These are phyloP conservation scores for Pelagia noctiluca DNA, from an alignment of 30 jellyfish, hydroid and myxozoan genomes.

Conservation along the genomic window DNA sequence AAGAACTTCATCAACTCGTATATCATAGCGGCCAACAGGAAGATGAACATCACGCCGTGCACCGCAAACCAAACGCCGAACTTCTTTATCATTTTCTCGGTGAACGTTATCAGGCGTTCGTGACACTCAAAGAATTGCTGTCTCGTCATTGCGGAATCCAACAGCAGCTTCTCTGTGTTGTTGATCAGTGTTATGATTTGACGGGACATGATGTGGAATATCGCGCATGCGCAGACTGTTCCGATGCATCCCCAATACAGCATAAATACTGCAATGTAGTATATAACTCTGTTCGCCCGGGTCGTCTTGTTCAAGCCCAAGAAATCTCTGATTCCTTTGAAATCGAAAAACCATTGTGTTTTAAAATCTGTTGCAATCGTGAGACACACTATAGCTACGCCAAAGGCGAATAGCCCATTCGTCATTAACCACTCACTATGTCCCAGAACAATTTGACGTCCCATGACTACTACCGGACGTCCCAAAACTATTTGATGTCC, in stretches of 20 bases:
- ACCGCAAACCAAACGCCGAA: slow-evolving; percentile 44
- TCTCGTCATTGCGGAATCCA: not conserved
- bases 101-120: slow-evolving; percentile 7
- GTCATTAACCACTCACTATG: not conserved
- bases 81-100: slow-evolving; percentile 17
- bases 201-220: slow-evolving; percentile 58
- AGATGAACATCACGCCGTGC: slow-evolving; percentile 48
- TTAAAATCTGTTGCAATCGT: not conserved
- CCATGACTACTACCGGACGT: too few relatives aligned
- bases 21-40: slow-evolving; percentile 52
- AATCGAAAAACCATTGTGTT: slow-evolving; percentile 39
- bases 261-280: slow-evolving; percentile 29
- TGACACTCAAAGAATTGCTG: slow-evolving; percentile 14
- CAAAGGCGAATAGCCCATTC: not conserved
- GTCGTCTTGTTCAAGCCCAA: not conserved
- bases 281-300: not conserved
- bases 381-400: not conserved
- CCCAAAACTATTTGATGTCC: not conserved
- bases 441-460: not conserved
- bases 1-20: slow-evolving; percentile 35
- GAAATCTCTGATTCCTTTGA: slow-evolving; percentile 43
- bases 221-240: slow-evolving; percentile 66
- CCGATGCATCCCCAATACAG: slow-evolving; percentile 66
- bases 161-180: slow-evolving; percentile 29
- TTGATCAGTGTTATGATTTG: slow-evolving; percentile 15